Percentiles rank a stretch among this genome's conserved stretches.
These are phyloP conservation scores for Oryzias celebensis DNA, from an alignment of 2,113 vertebrate genomes.

Conservation along the genomic window DNA sequence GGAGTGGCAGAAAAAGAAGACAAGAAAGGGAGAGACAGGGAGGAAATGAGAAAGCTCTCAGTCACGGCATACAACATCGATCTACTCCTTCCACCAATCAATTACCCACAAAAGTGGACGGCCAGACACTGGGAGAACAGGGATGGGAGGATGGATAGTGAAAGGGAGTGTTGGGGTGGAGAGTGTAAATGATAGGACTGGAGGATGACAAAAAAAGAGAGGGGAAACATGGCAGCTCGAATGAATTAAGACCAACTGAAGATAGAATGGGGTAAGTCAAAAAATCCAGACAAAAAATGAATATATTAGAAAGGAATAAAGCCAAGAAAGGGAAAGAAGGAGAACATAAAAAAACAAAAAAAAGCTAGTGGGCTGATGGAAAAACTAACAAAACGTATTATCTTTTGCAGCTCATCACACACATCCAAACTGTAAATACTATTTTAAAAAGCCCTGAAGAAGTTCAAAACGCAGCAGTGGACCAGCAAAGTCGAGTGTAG, in stretches of 20 bases:
- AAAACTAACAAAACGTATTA: constrained; percentile 30
- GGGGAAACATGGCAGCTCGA: constrained; percentile 8
- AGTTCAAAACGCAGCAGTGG: constrained; percentile 13
- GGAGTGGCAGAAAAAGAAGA: constrained; percentile 55
- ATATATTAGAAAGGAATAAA: constrained; percentile 11
- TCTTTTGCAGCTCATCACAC: constrained; percentile 26
- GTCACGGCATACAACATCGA: constrained; percentile 72
- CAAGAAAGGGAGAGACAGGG: constrained; percentile 56
- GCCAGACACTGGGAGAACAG: constrained; percentile 63
- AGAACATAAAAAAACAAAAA: constrained; percentile 3
- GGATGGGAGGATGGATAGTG: constrained; percentile 46
- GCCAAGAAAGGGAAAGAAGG: constrained; percentile 8
- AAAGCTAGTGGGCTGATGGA: background rate
- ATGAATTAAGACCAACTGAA: background rate
- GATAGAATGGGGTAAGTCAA: background rate
- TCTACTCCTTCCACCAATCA: constrained; percentile 72
- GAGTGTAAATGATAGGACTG: constrained; percentile 31
- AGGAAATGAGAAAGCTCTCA: constrained; percentile 72
- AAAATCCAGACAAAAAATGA: background rate
- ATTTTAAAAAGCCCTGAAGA: constrained; percentile 8
- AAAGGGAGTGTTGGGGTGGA: constrained; percentile 30
- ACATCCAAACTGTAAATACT: constrained; percentile 19
- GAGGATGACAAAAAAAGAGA: constrained; percentile 32
- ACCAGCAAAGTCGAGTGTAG: constrained; percentile 1
- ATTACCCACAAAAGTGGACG: constrained; percentile 79